Evolutionary conservation across 2,113 vertebrate genomes (phyloP), one percentile per base, ranked within the genome.

Genomic region (Amblyornis subalaris): DNA sequence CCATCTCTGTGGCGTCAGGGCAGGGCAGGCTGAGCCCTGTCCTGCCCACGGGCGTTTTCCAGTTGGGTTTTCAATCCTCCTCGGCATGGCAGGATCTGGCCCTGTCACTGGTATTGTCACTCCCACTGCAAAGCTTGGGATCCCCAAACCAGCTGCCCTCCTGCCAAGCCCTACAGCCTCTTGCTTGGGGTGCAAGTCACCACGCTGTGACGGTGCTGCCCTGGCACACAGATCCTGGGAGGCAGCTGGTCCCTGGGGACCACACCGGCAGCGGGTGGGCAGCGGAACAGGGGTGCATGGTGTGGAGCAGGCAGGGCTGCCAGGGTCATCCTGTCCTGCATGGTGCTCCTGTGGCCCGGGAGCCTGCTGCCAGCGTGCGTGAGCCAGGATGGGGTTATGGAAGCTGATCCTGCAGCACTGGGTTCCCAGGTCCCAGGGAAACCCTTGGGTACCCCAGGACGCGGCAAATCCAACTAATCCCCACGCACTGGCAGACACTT

Each of bases 231-330:
- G 22, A 57, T 40, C 28, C 48, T 16, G 77, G n/a, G 48, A 14
- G 8, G 10, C 35, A 31, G n/a, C 70, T 36, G 53, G 10, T 24
- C 42, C 66, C 31, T 11, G 8, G 62, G 60, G 38, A 48, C 20
- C 21, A 8, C 3, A 1, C 44, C 4, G 28, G 28, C 51, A 29
- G 61, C 0, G 3, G 22, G 47, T 2, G 6, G 25, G 42, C 42
- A n/a, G 36, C 1, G 1, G 61, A 35, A 45, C 24, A 33, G 42
- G 36, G 40, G 2, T 23, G 24, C 7, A 1, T 4, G 57, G 42
- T 2, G 4, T 16, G 22, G 53, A 69, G 35, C 29, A 97, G 97
- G 96, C 96, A 79, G 96, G 97, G 96, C 11, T 51, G 45, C 31
- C 24, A 2, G 65, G 48, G 1, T 33, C 38, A 26, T 51, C 67